Percentiles rank a stretch among this genome's conserved stretches.
phyloP scores from a whole-genome alignment of 2,113 vertebrate species.

The Dunckerocampus dactyliophorus region DNA sequence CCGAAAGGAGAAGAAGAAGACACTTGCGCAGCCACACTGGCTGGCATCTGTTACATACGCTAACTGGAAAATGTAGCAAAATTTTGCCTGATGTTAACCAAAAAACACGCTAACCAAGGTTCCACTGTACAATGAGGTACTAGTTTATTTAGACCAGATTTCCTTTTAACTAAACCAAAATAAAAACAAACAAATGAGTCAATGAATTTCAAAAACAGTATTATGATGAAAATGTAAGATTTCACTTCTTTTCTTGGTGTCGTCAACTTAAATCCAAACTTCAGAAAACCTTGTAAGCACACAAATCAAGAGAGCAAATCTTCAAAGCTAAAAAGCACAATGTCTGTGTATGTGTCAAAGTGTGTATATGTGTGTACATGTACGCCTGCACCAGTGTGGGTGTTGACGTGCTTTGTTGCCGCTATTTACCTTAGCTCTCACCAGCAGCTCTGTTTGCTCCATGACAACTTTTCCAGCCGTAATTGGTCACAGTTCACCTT shows the following conservation, averaged over 20 bases:
- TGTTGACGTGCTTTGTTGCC: slow-evolving; percentile 13
- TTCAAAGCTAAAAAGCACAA: slow-evolving; percentile 6
- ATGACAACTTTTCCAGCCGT: slow-evolving; percentile 36
- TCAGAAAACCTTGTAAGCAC: no score
- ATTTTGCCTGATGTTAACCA: no score
- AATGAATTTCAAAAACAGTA: no score
- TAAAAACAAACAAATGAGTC: no score
- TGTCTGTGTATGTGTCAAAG: slow-evolving; percentile 1
- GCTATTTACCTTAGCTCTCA: slow-evolving; percentile 26
- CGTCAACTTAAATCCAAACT: not conserved
- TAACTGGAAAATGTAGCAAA: no score
- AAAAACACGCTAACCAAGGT: no score
- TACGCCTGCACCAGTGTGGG: not conserved
- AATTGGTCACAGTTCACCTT: slow-evolving; percentile 56
- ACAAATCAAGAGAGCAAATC: slow-evolving; percentile 13
- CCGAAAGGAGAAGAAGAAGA: no score
- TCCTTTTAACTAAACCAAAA: no score
- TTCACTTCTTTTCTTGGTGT: not conserved
- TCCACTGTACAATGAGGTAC: no score
- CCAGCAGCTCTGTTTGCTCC: slow-evolving; percentile 23
- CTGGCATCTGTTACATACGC: no score
- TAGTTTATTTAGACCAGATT: no score
- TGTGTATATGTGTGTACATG: not conserved
- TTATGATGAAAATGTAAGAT: not conserved
- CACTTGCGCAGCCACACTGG: no score